Conservation (phyloP, 2,888 invertebrate genomes). For the Liposcelis brunnea region DNA sequence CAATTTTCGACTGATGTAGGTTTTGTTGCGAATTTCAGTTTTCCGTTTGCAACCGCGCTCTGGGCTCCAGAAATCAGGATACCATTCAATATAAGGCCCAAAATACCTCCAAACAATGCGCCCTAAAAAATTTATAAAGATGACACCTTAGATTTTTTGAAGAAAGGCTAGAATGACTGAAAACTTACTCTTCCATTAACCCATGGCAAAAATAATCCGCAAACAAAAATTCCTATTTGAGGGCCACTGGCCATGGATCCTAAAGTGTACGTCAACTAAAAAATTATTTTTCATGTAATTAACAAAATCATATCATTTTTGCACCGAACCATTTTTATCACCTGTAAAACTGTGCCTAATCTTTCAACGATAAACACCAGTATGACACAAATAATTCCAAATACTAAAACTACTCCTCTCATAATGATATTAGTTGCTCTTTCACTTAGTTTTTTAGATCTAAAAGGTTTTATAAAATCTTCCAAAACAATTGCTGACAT, state of each 20-base stretch:
- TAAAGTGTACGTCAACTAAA: constrained; percentile 39
- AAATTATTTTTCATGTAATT: too few species aligned
- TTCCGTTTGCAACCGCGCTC: constrained; percentile 21
- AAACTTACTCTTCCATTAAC: constrained; percentile 35
- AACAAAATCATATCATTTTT: too few species aligned
- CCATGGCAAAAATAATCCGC: constrained; percentile 51
- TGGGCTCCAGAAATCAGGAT: constrained; percentile 35
- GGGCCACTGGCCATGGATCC: constrained; percentile 49
- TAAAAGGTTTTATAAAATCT: constrained; percentile 46
- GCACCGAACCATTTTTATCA: background rate
- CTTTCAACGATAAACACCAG: constrained; percentile 56
- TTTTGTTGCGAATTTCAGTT: constrained; percentile 1
- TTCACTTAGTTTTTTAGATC: constrained; percentile 33
- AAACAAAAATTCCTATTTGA: constrained; percentile 45
- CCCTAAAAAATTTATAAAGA: constrained; percentile 25
- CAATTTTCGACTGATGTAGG: background rate
- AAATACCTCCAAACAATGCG: constrained; percentile 34
- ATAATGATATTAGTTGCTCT: constrained; percentile 44
- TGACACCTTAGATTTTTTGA: too few species aligned
- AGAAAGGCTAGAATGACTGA: too few species aligned
- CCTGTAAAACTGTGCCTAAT: constrained; percentile 54
- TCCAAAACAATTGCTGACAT: constrained; percentile 57
- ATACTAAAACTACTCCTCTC: constrained; percentile 37
- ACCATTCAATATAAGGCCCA: constrained; percentile 32
- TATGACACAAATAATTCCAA: constrained; percentile 47